Base-by-base conservation (phyloP, 1,140 invertebrate species). In the Drosophila albomicans region DNA sequence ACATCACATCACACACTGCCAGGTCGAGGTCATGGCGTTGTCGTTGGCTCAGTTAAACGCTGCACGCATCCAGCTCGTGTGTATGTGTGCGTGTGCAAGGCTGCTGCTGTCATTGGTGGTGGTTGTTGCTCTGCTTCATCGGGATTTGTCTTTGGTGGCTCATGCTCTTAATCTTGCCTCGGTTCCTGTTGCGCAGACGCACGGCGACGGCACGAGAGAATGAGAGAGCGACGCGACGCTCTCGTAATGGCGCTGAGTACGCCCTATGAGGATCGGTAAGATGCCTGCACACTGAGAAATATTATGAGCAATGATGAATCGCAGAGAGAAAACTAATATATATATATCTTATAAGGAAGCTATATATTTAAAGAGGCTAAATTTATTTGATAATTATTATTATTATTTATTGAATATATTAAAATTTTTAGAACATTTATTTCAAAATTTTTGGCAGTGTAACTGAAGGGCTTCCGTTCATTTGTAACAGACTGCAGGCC, bases 11-110 rank as follows among this genome's bases (percentile, higher is more conserved):
- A 38, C 35, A 38, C 35, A 38, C 59, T 78, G 66, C 62, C 84
- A 81, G 84, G 84, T 84, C 84, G 84, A 82, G 84, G 84, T 88
- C 84, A 80, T 64, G 76, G 75, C 76, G 84, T 63, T 64, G 73
- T 57, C 63, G 41, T 41, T 68, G 7, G 32, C 61, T 65, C n/a
- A 72, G 62, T 54, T 73, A 64, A 66, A 48, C 15, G 28, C 16
- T 73, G 67, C 73, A 71, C 68, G 59, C 67, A 71, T 48, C 32
- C 52, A 67, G 68, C 65, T 57, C 58, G 80, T 86, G 82, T 79
- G 65, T 15, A 15, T 79, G 57, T 82, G 72, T 82, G 80, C 59
- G 75, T 81, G 63, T 86, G 78, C 75, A 32, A 56, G 80, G 66
- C 63, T 82, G 74, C 56, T 78, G 66, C 5, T 35, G 52, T 2